Base-by-base conservation (phyloP, 53 echinoderm and acorn worm genomes). In the Apostichopus leukothele region DNA sequence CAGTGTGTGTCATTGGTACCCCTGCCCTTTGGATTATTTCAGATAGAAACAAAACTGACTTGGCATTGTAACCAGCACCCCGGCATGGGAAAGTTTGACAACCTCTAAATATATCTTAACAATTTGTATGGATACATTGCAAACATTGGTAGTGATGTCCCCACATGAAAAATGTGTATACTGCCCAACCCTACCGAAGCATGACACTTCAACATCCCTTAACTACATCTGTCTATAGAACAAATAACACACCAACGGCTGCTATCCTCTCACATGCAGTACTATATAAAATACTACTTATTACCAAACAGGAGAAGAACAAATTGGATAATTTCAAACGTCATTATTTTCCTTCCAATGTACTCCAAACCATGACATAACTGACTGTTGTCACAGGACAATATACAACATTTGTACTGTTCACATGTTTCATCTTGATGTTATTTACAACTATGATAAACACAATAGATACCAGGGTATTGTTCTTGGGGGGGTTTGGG, bases 231-330 rank as follows among this genome's bases (percentile, higher is more conserved):
- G 18, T 68, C 71, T 68, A 68, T 16, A 12, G 71, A 68, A 68
- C 71, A 68, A n/a, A 68, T 19, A 68, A 68, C 6, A 68, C 13
- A 68, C 71, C 16, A 68, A 68, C 1, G 71, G 71, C 71, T 68
- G 71, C 18, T 68, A 14, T 16, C 80, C 59, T 59, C 59, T 80
- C 80, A 80, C 54, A 55, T 80, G 20, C 80, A 80, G 80, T 80
- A 80, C 80, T 80, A 53, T 80, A 80, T 59, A 53, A 80, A 80
- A 80, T 80, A 54, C 80, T 59, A 53, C 53, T 55, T 54, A 80
- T 80, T 80, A 55, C 80, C 71, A 14, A 68, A 68, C 6, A 68
- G 18, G 18, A 12, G 71, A 16, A 19, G 71, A 16, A 16, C 18
- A 68, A 68, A 68, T 18, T 68, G 10, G 59, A 54, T 80, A 59